These are phyloP conservation scores for Heliconius hortense DNA, from an alignment of 2,888 invertebrate genomes.

Conservation along the genomic window DNA sequence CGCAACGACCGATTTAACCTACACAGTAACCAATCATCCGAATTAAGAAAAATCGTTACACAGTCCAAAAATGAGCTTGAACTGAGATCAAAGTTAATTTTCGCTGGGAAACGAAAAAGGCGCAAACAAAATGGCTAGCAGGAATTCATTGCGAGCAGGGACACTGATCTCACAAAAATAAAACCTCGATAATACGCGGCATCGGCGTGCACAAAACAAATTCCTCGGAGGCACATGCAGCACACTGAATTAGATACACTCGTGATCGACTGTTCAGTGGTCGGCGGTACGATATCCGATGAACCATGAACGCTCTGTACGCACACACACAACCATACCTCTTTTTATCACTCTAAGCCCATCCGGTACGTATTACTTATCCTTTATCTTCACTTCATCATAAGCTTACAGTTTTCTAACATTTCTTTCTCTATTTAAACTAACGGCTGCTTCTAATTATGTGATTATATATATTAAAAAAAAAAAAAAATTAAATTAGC, in stretches of 20 bases:
- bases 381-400: conserved; percentile 6
- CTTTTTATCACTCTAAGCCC: conserved; percentile 30
- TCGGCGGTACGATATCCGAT: conserved; percentile 54
- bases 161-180: conserved; percentile 72
- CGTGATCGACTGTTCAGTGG: conserved; percentile 66
- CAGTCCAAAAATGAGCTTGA: conserved; percentile 34
- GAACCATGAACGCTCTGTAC: conserved; percentile 60
- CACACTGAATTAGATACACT: conserved; percentile 77
- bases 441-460: neutral
- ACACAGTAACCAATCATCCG: conserved; percentile 39
- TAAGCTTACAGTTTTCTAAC: neutral
- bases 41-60: conserved; percentile 40
- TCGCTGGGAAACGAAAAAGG: conserved; percentile 56
- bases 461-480: neutral
- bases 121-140: conserved; percentile 62
- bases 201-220: conserved; percentile 74
- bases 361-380: conserved; percentile 19
- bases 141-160: conserved; percentile 66
- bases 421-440: neutral
- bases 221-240: conserved; percentile 73
- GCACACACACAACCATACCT: conserved; percentile 38
- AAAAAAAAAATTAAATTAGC: no score
- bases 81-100: conserved; percentile 60
- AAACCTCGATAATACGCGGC: conserved; percentile 68
- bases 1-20: conserved; percentile 46